phyloP scores from a whole-genome alignment of 2,113 vertebrate genomes.

The Microtus oregoni region DNA sequence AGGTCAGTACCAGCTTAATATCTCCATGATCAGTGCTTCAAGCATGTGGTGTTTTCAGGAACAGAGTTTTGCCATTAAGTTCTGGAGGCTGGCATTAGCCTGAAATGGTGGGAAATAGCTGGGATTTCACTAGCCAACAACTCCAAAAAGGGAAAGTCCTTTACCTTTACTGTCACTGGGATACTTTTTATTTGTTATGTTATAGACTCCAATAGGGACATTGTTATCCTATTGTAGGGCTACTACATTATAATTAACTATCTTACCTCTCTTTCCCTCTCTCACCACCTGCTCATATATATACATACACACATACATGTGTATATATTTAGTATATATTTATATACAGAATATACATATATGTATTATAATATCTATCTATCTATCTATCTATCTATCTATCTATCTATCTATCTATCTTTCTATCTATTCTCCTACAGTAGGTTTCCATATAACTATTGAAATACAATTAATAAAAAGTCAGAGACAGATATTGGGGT shows the following conservation, averaged over 20 bases:
- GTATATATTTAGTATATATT: too few relatives aligned
- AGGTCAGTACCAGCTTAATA: background rate
- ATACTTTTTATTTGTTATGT: background rate
- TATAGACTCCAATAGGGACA: background rate
- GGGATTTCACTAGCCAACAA: background rate
- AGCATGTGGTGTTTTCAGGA: background rate
- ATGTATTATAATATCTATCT: too few relatives aligned
- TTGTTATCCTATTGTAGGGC: background rate
- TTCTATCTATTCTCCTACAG: background rate
- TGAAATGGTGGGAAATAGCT: background rate
- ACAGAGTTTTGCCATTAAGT: background rate
- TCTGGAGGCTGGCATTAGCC: background rate
- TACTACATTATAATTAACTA: background rate
- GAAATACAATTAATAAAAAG: too few relatives aligned
- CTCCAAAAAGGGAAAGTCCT: background rate
- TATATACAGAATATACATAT: too few relatives aligned
- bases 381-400: too few relatives aligned
- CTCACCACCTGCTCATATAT: too few relatives aligned
- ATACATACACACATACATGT: background rate
- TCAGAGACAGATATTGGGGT: too few relatives aligned
- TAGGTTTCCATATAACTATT: background rate
- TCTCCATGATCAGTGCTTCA: background rate
- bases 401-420: too few relatives aligned
- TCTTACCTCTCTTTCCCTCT: background rate
- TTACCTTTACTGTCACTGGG: background rate